Percentiles rank a stretch among this genome's conserved stretches.
Evolutionary conservation across 1,140 invertebrate genomes (phyloP).

Genomic region (Hydropsyche tenuis): DNA sequence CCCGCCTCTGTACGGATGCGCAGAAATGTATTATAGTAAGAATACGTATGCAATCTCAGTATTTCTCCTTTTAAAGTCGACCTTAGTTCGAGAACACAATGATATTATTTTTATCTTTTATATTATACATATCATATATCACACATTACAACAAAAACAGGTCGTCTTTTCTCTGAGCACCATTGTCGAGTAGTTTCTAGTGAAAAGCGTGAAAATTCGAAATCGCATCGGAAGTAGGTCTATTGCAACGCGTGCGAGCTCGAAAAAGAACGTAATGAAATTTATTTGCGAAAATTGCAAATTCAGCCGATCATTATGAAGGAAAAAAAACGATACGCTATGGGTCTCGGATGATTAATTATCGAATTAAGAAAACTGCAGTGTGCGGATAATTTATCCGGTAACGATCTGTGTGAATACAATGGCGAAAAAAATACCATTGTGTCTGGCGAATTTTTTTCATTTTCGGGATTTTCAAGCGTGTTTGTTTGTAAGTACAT

Average conservation of each 20-base stretch:
- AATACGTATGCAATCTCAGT: too few relatives aligned
- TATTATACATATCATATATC: too few relatives aligned
- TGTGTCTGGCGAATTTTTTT: slow-evolving; percentile 22
- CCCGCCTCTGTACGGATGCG: too few relatives aligned
- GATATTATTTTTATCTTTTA: too few relatives aligned
- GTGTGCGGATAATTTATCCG: neutral
- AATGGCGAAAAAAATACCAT: slow-evolving; percentile 21
- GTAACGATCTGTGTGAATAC: too few relatives aligned
- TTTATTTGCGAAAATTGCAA: too few relatives aligned
- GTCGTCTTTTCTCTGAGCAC: neutral
- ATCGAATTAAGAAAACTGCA: neutral
- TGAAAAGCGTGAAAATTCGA: slow-evolving; percentile 27
- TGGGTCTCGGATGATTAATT: neutral
- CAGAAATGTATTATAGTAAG: too few relatives aligned
- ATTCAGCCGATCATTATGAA: neutral
- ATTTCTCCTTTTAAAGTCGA: too few relatives aligned
- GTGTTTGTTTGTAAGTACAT: neutral
- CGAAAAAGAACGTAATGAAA: neutral
- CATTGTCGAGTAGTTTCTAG: slow-evolving; percentile 7
- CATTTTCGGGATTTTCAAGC: neutral
- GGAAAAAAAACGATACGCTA: neutral
- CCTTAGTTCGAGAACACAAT: too few relatives aligned
- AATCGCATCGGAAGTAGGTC: slow-evolving; percentile 15
- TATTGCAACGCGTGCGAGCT: neutral
- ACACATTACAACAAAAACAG: too few relatives aligned